These are phyloP conservation scores for Ovibos moschatus DNA, from an alignment of 2,113 vertebrate genomes.

Conservation along the genomic window DNA sequence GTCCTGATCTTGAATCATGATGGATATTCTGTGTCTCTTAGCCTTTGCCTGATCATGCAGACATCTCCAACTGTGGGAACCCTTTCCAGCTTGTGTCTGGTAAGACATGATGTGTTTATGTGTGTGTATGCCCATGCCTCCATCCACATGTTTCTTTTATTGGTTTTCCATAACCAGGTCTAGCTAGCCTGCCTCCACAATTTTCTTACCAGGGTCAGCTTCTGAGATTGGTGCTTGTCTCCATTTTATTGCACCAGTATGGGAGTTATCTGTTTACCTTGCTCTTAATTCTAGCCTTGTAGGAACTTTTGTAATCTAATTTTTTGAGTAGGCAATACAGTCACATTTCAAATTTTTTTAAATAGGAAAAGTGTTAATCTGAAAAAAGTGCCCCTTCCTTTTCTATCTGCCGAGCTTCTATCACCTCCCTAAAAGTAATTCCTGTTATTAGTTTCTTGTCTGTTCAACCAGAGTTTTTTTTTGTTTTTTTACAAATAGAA, in stretches of 20 bases:
- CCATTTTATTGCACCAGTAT: neutral
- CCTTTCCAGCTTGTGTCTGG: constrained; percentile 79
- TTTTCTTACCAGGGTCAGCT: neutral
- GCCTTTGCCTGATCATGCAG: constrained; percentile 80
- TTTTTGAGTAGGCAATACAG: neutral
- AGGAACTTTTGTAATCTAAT: neutral
- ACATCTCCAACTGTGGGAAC: constrained; percentile 77
- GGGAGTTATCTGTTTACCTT: neutral
- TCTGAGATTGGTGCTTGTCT: neutral
- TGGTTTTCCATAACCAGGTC: neutral
- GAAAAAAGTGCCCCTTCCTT: neutral
- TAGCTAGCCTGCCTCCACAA: neutral
- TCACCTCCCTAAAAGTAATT: constrained; percentile 21
- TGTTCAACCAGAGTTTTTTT: neutral
- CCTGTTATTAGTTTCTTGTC: neutral
- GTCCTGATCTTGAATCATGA: constrained; percentile 35
- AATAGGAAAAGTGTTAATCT: neutral
- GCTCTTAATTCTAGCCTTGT: neutral
- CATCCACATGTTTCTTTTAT: neutral
- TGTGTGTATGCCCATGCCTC: neutral
- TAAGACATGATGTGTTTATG: constrained; percentile 52
- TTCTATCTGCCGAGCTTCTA: neutral
- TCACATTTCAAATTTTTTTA: neutral
- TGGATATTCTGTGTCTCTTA: constrained; percentile 66
- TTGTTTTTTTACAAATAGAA: neutral